A percentile compares a stretch with the other conserved stretches of the same genome.
Evolutionary conservation across 2,888 invertebrate species (phyloP).

Genomic region (Temnothorax ravouxi): DNA sequence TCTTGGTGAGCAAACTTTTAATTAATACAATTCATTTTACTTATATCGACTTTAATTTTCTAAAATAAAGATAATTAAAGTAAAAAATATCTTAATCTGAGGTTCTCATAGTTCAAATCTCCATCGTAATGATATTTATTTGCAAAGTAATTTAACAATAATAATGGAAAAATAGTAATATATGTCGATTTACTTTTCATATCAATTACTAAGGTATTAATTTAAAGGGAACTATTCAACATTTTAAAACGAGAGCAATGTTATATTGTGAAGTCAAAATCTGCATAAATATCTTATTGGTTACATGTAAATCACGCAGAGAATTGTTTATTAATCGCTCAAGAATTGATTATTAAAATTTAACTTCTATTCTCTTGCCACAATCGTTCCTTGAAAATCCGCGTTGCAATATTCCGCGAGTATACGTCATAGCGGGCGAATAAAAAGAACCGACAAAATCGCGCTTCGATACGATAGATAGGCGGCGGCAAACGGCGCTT

Average conservation of each 20-base stretch:
- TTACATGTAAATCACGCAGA: not conserved
- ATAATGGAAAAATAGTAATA: not conserved
- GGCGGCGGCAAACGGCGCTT: constrained; percentile 41
- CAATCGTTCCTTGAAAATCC: not conserved
- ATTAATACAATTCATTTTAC: constrained; percentile 2
- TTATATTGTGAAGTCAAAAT: not conserved
- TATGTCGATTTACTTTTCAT: not conserved
- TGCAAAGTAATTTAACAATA: not conserved
- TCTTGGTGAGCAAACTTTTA: not conserved
- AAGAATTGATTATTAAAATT: not conserved
- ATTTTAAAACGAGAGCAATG: constrained; percentile 11
- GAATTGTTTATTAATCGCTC: too few relatives aligned
- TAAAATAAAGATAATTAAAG: not conserved
- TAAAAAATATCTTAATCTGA: not conserved
- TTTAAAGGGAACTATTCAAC: not conserved
- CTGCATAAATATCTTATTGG: not conserved
- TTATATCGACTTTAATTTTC: too few relatives aligned
- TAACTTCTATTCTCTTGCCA: not conserved
- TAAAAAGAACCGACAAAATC: constrained; percentile 30
- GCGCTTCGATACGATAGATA: not conserved
- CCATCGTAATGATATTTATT: not conserved
- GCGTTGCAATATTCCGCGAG: not conserved
- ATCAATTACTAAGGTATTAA: not conserved
- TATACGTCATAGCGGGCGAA: not conserved
- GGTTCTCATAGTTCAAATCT: not conserved